phyloP scores from a whole-genome alignment of 2,797 vertebrate species.

The Caiman crocodilus region DNA sequence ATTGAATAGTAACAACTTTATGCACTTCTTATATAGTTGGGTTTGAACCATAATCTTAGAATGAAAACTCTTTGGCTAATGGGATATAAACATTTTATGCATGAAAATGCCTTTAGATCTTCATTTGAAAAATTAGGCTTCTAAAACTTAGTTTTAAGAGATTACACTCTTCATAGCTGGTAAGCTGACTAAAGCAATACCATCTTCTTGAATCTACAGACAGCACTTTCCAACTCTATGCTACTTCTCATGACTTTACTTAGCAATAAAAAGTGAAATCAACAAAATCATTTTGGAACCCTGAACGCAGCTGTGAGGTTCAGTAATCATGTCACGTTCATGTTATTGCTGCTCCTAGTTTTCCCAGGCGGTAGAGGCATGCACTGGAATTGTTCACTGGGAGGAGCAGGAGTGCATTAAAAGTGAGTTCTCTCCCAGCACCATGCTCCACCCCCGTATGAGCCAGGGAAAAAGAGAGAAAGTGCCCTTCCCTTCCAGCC shows the following conservation, averaged over 20 bases:
- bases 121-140: no score
- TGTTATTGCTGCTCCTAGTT: no score
- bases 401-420: background rate
- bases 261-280: background rate
- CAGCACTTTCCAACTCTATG: background rate
- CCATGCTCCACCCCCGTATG: background rate
- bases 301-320: background rate
- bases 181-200: constrained; percentile 8
- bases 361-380: no score
- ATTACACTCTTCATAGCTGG: background rate
- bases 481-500: background rate
- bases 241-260: background rate
- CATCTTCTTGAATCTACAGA: background rate
- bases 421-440: background rate
- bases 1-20: background rate
- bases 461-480: background rate
- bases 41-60: background rate
- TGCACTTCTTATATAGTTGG: background rate
- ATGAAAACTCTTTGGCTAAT: background rate
- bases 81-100: background rate
- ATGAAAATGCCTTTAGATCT: background rate
- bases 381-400: background rate
- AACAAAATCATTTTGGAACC: background rate
- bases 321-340: background rate
- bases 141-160: background rate